These are phyloP conservation scores for Laticauda colubrina DNA, from an alignment of 2,113 vertebrate species.

Conservation along the genomic window DNA sequence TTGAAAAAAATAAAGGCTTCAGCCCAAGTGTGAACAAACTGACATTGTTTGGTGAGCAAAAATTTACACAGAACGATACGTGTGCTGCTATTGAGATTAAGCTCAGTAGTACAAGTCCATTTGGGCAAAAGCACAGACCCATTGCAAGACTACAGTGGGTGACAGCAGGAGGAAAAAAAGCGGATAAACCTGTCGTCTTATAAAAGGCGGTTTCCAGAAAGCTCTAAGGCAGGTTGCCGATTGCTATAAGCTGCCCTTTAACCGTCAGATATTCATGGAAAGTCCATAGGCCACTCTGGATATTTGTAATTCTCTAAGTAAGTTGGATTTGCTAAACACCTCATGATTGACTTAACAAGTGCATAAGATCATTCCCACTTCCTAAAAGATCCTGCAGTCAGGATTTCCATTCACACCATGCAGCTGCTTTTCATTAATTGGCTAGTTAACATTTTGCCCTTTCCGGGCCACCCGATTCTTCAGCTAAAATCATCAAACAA, in stretches of 20 bases:
- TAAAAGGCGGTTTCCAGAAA: background rate
- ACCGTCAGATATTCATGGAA: background rate
- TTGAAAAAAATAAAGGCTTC: constrained; percentile 69
- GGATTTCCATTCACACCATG: background rate
- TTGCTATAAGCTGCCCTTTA: background rate
- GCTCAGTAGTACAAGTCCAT: constrained; percentile 12
- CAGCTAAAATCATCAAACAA: background rate
- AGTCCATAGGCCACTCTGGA: background rate
- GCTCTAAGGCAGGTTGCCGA: background rate
- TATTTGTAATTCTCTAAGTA: background rate
- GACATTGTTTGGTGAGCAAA: constrained; percentile 73
- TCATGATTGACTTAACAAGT: background rate
- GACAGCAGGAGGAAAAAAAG: background rate
- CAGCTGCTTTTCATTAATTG: background rate
- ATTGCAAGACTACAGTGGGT: background rate
- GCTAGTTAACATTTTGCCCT: background rate
- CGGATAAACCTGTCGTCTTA: background rate
- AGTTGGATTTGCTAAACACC: background rate
- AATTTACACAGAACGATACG: constrained; percentile 61
- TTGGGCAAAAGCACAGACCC: constrained; percentile 27
- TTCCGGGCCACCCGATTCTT: background rate
- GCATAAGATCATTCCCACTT: background rate
- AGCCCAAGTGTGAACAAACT: constrained; percentile 75
- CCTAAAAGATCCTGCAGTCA: background rate
- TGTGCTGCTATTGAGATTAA: constrained; percentile 55